Conservation (phyloP, 35 echinoderm and acorn worm genomes). For the Ophiothrix spiculata region DNA sequence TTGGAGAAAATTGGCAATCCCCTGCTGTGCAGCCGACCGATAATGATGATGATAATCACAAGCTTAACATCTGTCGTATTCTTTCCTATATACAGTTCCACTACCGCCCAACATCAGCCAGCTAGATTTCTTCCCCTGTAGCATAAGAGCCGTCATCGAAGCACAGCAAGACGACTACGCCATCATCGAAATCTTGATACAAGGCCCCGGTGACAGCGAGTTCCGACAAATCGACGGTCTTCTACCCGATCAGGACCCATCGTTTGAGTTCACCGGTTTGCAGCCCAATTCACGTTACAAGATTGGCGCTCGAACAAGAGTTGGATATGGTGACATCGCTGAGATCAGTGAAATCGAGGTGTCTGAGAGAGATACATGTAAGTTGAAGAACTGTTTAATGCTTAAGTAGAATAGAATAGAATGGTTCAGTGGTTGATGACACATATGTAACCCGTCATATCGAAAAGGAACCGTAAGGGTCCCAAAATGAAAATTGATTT, state of each 20-base stretch:
- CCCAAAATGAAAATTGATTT: too few relatives aligned
- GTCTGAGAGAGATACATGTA: too few relatives aligned
- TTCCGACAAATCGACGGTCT: not conserved
- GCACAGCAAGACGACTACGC: not conserved
- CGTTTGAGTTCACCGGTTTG: not conserved
- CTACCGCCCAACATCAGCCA: not conserved
- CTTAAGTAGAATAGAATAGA: too few relatives aligned
- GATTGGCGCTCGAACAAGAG: not conserved
- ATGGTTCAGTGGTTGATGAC: too few relatives aligned
- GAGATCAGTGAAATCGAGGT: not conserved
- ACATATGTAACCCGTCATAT: too few relatives aligned
- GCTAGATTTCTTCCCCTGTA: not conserved
- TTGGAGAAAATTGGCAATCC: too few relatives aligned
- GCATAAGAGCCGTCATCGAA: not conserved
- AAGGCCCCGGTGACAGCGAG: not conserved
- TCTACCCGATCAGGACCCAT: not conserved
- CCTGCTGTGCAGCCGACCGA: too few relatives aligned
- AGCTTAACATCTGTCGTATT: too few relatives aligned
- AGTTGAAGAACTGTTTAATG: too few relatives aligned
- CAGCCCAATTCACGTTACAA: not conserved
- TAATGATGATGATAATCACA: too few relatives aligned
- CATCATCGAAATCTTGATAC: not conserved
- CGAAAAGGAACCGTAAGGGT: too few relatives aligned
- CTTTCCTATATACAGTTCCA: not conserved
- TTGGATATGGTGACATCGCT: not conserved